These are phyloP conservation scores for Rhinichthys klamathensis DNA, from an alignment of 2,113 vertebrate genomes.

Conservation along the genomic window DNA sequence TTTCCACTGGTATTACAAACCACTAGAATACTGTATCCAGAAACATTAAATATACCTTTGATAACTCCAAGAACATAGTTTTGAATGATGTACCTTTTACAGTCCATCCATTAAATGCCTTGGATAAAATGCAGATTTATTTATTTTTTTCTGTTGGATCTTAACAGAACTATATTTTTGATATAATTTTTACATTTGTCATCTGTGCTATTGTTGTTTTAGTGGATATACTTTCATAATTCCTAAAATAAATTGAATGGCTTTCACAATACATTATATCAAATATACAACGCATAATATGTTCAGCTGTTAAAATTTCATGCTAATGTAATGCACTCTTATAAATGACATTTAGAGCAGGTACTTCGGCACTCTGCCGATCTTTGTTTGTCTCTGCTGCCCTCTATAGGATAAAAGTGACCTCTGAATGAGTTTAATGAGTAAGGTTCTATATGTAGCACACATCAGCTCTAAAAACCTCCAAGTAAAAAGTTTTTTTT, in stretches of 20 bases:
- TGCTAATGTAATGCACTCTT: background rate
- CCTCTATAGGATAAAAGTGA: background rate
- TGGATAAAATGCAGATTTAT: no score
- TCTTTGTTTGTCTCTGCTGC: constrained; percentile 12
- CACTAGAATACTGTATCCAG: background rate
- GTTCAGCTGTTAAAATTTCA: background rate
- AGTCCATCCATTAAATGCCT: background rate
- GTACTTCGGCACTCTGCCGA: background rate
- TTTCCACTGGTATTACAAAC: constrained; percentile 85
- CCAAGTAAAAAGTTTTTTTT: background rate
- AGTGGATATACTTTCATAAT: background rate
- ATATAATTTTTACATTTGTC: background rate
- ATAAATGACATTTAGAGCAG: background rate
- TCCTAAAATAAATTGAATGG: background rate
- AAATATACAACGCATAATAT: background rate
- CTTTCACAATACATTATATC: background rate
- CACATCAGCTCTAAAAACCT: background rate
- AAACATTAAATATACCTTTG: background rate
- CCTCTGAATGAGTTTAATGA: background rate
- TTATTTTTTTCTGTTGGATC: background rate
- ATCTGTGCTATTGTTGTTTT: background rate
- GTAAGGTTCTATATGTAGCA: no score
- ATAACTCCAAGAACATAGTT: background rate
- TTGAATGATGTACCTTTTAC: background rate
- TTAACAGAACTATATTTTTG: background rate